Percentiles rank a stretch among this genome's conserved stretches.
Evolutionary conservation across 2,888 invertebrate genomes (phyloP).

Genomic region (Drosophila nigritarsus): DNA sequence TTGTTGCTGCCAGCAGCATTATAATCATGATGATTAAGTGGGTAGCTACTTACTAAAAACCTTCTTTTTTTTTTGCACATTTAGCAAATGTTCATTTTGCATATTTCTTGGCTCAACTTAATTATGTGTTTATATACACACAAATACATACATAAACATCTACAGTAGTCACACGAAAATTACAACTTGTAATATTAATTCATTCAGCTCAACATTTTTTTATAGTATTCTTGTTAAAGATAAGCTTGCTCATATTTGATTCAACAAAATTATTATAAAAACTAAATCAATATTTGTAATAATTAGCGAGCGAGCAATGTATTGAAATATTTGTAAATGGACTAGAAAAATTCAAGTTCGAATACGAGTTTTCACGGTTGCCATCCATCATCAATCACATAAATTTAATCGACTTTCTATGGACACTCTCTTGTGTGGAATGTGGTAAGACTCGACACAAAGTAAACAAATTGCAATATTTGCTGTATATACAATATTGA

Average conservation of each 20-base stretch:
- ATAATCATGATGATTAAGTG: constrained; percentile 37
- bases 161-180: not conserved
- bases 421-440: constrained; percentile 22
- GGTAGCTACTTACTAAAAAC: constrained; percentile 3
- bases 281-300: not conserved
- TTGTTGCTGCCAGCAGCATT: constrained; percentile 1
- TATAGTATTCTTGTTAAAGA: not conserved
- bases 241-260: not conserved
- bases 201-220: not conserved
- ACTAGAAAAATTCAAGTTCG: constrained; percentile 29
- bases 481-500: constrained; percentile 2
- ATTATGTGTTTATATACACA: not conserved
- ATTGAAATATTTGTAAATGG: not conserved
- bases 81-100: constrained; percentile 17
- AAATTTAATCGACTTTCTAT: constrained; percentile 45
- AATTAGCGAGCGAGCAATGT: not conserved
- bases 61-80: constrained; percentile 12
- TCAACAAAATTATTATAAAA: not conserved
- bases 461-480: constrained; percentile 50
- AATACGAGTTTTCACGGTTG: constrained; percentile 13
- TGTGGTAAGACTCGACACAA: constrained; percentile 29
- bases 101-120: constrained; percentile 13
- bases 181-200: not conserved
- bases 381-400: constrained; percentile 27
- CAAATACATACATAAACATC: not conserved